phyloP scores from a whole-genome alignment of 2,797 vertebrate genomes.

The Diplodus puntazzo region DNA sequence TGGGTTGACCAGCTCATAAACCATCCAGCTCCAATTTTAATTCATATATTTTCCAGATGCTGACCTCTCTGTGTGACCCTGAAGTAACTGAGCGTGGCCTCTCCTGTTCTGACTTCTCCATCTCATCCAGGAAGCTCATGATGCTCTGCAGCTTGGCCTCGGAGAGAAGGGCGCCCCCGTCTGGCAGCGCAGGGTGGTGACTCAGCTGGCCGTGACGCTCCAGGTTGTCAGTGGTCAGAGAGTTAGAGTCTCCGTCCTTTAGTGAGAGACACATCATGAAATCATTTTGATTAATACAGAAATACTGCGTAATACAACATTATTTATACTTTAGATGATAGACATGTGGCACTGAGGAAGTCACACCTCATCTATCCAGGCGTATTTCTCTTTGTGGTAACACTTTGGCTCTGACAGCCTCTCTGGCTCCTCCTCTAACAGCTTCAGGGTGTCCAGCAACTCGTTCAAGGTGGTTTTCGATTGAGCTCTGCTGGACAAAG shows the following conservation, averaged over 20 bases:
- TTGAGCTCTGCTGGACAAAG: slow-evolving; percentile 76
- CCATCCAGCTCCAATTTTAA: background rate
- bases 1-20: background rate
- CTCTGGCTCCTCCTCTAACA: slow-evolving; percentile 92
- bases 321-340: background rate
- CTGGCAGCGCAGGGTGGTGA: slow-evolving; percentile 76
- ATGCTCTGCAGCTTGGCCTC: slow-evolving; percentile 96
- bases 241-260: slow-evolving; percentile 89
- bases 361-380: slow-evolving; percentile 90
- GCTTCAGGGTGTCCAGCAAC: slow-evolving; percentile 91
- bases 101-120: slow-evolving; percentile 94
- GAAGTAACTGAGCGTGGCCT: slow-evolving; percentile 87
- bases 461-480: slow-evolving; percentile 90
- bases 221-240: slow-evolving; percentile 93
- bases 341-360: too few relatives aligned
- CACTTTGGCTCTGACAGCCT: slow-evolving; percentile 79
- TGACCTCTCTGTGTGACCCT: slow-evolving; percentile 87
- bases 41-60: background rate
- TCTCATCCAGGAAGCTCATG: slow-evolving; percentile 96
- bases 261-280: rapidly evolving
- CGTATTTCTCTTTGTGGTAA: slow-evolving; percentile 87
- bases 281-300: background rate
- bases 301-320: too few relatives aligned
- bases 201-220: slow-evolving; percentile 91
- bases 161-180: slow-evolving; percentile 90